Conservation (phyloP, 2,113 vertebrate genomes). For the Phyllostomus hastatus region DNA sequence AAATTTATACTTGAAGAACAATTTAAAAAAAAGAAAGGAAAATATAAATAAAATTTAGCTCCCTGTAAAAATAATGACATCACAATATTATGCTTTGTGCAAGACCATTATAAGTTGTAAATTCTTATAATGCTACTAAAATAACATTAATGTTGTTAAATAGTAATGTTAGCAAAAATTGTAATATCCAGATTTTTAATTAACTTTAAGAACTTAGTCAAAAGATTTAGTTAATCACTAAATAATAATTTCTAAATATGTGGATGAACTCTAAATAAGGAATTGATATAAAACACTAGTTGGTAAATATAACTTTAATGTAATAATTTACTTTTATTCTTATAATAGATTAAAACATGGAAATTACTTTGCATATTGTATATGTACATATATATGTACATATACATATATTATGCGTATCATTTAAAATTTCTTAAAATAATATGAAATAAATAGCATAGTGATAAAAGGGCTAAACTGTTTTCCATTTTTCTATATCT, state of each 20-base stretch:
- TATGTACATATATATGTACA: neutral
- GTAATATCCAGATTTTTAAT: neutral
- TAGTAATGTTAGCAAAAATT: neutral
- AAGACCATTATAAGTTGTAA: neutral
- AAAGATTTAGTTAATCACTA: neutral
- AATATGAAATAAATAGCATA: neutral
- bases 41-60: neutral
- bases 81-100: constrained; percentile 13
- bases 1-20: neutral
- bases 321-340: neutral
- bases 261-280: neutral
- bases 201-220: neutral
- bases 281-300: neutral
- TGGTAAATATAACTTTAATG: neutral
- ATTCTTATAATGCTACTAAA: neutral
- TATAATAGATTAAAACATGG: neutral
- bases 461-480: neutral
- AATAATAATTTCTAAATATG: neutral
- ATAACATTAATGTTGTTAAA: neutral
- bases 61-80: neutral
- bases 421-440: neutral
- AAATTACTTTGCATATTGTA: neutral
- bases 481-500: neutral
- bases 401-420: neutral
- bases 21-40: no score